Evolutionary conservation across 2,113 vertebrate species (phyloP), one percentile per base, ranked within the genome.

Genomic region (Gymnogyps californianus): DNA sequence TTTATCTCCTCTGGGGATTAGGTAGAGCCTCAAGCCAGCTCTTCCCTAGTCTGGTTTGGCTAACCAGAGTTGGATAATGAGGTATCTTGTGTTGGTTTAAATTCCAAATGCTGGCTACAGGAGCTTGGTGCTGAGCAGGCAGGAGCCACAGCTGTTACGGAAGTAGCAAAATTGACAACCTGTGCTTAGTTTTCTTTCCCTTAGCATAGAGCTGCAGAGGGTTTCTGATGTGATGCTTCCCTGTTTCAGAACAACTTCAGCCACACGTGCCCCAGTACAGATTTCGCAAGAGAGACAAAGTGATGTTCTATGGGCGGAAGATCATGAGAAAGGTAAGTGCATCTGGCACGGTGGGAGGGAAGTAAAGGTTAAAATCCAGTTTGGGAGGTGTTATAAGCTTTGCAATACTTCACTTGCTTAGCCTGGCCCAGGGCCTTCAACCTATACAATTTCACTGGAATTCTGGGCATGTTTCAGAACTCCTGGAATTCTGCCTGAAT

Each of bases 241-340:
- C 22, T 89, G 13, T 98, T 97, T 26, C 96, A 99, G 99, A 98
- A 76, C 98, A 98, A 61, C 97, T 93, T 10, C 98, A 98, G 91
- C 98, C 98, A 0, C 98, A 98, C 0, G 90, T 93, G 38, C 99
- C 98, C 61, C 99, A 99, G 70, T 99, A 99, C 96, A 98, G 99
- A 34, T 99, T 99, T 84, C 98, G 99, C 85, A 99, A 99, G 97
- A 98, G 99, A 84, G 99, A 99, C 98, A 99, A 99, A 92, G 98
- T 99, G 59, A 98, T 99, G 98, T 99, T 99, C 96, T 99, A 99
- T 1, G 99, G 99, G 31, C 96, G 99, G 59, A 99, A 99, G 98
- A 99, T 99, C 94, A 99, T 99, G 99, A 98, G 99, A 81, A 99
- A 99, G 99, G 99, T 99, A 85, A 89, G 64, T 2, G 6, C 11